Percentiles rank a stretch among this genome's conserved stretches.
Conservation (phyloP, 2,113 vertebrate genomes). For the Stictonetta naevosa region DNA sequence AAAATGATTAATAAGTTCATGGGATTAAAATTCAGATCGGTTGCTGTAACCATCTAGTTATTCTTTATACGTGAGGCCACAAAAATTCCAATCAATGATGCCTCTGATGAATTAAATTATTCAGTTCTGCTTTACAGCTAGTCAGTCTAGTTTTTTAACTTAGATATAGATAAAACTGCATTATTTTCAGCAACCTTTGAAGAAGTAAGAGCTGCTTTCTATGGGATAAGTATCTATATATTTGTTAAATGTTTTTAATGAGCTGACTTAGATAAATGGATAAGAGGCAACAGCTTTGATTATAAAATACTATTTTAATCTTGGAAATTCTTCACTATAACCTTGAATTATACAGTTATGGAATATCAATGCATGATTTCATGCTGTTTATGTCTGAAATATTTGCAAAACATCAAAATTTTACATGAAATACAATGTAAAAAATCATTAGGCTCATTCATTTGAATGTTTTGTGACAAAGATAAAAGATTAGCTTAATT, state of each 20-base stretch:
- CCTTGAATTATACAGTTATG: background rate
- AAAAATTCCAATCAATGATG: background rate
- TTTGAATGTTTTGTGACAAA: background rate
- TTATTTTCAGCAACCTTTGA: conserved; percentile 36
- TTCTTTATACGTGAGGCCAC: background rate
- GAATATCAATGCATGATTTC: background rate
- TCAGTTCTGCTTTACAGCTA: background rate
- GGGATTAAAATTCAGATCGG: background rate
- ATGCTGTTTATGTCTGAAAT: background rate
- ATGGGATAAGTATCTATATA: background rate
- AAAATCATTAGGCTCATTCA: background rate
- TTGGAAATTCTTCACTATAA: conserved; percentile 15
- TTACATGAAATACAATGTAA: background rate
- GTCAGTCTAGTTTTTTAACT: background rate
- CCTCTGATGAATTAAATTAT: background rate
- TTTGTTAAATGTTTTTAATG: conserved; percentile 39
- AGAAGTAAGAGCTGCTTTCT: conserved; percentile 13
- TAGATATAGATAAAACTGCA: background rate
- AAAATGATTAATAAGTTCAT: background rate
- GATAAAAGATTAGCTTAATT: background rate
- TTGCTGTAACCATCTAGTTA: background rate
- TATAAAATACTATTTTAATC: background rate
- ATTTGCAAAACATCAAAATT: background rate
- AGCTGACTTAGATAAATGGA: conserved; percentile 24
- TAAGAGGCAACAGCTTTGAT: conserved; percentile 33